Evolutionary conservation across 2,797 vertebrate genomes (phyloP), one percentile per base, ranked within the genome.

Genomic region (Tenualosa thibaudeaui): DNA sequence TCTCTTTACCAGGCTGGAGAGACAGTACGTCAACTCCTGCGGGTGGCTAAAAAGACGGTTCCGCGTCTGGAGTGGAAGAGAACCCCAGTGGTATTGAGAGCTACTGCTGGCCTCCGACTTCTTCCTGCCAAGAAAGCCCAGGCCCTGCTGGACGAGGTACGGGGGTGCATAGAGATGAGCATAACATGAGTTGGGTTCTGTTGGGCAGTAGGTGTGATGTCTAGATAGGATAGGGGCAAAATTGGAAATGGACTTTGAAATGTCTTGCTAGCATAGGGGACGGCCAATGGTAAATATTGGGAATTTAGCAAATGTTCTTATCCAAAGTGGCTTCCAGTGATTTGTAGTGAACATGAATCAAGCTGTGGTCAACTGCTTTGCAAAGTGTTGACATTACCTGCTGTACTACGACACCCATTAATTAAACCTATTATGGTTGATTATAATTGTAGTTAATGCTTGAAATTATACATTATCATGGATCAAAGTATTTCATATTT

Each of bases 51-150:
- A 91, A 96, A 94, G 88, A 94, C 96, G 0, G 94, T 99, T 51
- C 98, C 98, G 54, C 94, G 88, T 87, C 92, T 95, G 82, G 96
- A 97, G 88, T 99, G 98, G 98, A 95, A 95, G 87, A 95, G 92
- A 87, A 99, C 98, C 0, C 97, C 98, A 0, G 93, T 99, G 87
- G 92, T 98, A 51, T 94, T 99, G 89, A 96, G 96, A 94, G 98
- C 98, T 84, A 99, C 98, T 0, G 98, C 98, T 1, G 98, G 98
- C 84, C 94, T 99, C 22, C 94, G 98, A 49, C 94, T 99, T 85
- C 94, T 99, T 84, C 91, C 96, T 0, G 89, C 93, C 31, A 93
- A 95, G 82, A 98, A 98, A 92, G 97, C 98, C 71, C 94, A 95
- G 87, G 94, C 95, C 86, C 95, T 99, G 58, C 94, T 99, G 83